Conservation (phyloP, 1,140 invertebrate species). For the Physella acuta region DNA sequence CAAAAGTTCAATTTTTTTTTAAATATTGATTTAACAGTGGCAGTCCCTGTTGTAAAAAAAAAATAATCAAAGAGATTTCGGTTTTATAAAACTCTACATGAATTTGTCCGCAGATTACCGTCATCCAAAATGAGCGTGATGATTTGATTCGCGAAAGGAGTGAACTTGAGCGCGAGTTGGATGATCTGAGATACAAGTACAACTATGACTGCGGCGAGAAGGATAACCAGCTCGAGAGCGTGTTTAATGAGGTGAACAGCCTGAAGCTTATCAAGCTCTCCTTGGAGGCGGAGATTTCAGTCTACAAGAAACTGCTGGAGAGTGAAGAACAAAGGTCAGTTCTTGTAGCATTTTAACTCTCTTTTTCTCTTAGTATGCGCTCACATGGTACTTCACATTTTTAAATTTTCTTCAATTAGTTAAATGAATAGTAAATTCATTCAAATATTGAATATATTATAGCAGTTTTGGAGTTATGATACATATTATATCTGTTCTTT, state of each 20-base stretch:
- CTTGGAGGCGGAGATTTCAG: slow-evolving; percentile 59
- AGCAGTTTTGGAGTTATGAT: background rate
- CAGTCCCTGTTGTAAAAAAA: background rate
- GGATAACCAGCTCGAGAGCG: slow-evolving; percentile 41
- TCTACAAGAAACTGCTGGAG: slow-evolving; percentile 59
- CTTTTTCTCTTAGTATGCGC: background rate
- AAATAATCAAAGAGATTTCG: too few relatives aligned
- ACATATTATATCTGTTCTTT: too few relatives aligned
- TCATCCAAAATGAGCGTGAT: slow-evolving; percentile 59
- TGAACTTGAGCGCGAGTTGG: slow-evolving; percentile 40
- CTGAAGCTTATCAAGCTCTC: slow-evolving; percentile 60
- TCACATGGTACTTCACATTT: too few relatives aligned
- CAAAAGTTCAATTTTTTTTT: too few relatives aligned
- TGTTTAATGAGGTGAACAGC: slow-evolving; percentile 42
- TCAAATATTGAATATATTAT: background rate
- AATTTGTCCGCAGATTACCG: slow-evolving; percentile 51
- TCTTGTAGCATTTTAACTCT: slow-evolving; percentile 2
- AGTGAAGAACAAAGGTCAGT: slow-evolving; percentile 57
- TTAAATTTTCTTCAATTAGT: too few relatives aligned
- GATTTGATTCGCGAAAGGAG: slow-evolving; percentile 47
- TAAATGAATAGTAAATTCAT: background rate
- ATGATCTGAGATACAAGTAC: slow-evolving; percentile 37
- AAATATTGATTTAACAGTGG: background rate
- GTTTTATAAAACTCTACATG: too few relatives aligned
- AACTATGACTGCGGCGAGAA: slow-evolving; percentile 30